Percentiles rank a stretch among this genome's conserved stretches.
Conservation (phyloP, 1,140 invertebrate species). For the Druon quercuslanigerum region DNA sequence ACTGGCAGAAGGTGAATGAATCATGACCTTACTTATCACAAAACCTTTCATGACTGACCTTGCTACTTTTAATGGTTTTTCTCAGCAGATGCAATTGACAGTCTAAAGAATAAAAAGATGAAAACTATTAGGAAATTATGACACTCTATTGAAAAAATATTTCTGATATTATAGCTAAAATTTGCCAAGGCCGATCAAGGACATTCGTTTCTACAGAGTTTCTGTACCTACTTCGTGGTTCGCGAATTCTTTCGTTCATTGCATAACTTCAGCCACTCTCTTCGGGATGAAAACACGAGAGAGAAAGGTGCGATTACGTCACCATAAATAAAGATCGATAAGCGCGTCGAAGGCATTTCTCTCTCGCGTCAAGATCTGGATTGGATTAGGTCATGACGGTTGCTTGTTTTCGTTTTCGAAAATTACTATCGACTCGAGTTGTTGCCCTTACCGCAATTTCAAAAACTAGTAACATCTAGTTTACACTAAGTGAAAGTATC, state of each 20-base stretch:
- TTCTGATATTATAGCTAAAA: background rate
- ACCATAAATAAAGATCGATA: conserved; percentile 66
- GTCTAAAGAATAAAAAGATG: background rate
- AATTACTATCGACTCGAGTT: conserved; percentile 7
- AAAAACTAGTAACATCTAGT: background rate
- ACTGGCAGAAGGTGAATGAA: background rate
- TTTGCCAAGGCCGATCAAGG: conserved; percentile 28
- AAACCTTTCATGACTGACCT: conserved; percentile 13
- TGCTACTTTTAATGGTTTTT: background rate
- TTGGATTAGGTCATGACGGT: conserved; percentile 58
- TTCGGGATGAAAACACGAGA: conserved; percentile 45
- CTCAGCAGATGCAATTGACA: background rate
- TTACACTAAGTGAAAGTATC: background rate
- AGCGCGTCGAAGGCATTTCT: conserved; percentile 52
- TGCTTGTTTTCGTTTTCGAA: conserved; percentile 38
- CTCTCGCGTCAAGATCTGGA: conserved; percentile 41
- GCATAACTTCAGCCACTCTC: conserved; percentile 42
- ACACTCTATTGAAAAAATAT: too few species aligned
- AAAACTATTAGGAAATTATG: background rate
- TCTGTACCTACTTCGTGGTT: background rate
- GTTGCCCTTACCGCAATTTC: background rate
- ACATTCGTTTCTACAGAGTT: background rate
- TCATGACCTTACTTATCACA: conserved; percentile 5
- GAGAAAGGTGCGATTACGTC: conserved; percentile 67
- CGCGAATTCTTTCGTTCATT: conserved; percentile 34